Percentiles rank a stretch among this genome's conserved stretches.
Conservation (phyloP, 2,797 vertebrate genomes). For the Notolabrus celidotus region DNA sequence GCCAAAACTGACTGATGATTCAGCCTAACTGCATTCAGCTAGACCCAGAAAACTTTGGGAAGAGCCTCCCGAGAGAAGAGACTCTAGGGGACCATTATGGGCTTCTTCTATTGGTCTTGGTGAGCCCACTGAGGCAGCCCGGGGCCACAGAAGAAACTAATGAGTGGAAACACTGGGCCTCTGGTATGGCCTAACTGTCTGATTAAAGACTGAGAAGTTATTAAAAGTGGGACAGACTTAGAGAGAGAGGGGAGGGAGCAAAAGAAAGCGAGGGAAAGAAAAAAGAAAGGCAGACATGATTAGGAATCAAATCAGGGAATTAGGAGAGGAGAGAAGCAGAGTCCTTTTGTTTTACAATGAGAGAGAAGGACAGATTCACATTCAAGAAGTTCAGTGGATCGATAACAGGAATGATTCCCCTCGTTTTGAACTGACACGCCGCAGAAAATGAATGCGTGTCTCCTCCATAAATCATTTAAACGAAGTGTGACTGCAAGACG, state of each 20-base stretch:
- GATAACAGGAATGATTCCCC: constrained; percentile 31
- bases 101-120: constrained; percentile 65
- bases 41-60: constrained; percentile 39
- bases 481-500: constrained; percentile 20
- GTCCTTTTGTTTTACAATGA: constrained; percentile 55
- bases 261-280: constrained; percentile 23
- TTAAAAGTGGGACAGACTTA: constrained; percentile 65
- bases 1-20: constrained; percentile 68
- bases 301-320: constrained; percentile 61
- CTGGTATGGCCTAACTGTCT: constrained; percentile 63
- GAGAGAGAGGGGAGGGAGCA: constrained; percentile 42
- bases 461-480: constrained; percentile 46
- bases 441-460: constrained; percentile 36
- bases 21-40: constrained; percentile 54
- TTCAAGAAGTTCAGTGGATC: constrained; percentile 24
- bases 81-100: constrained; percentile 72
- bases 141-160: constrained; percentile 75
- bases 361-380: constrained; percentile 44
- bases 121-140: constrained; percentile 66
- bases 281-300: constrained; percentile 49
- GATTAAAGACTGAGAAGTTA: constrained; percentile 79
- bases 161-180: constrained; percentile 77
- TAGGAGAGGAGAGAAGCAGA: constrained; percentile 34
- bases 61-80: constrained; percentile 53
- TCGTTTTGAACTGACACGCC: constrained; percentile 40